A percentile compares a stretch with the other conserved stretches of the same genome.
Conservation (phyloP, 2,113 vertebrate species). For the Sinocyclocheilus grahami region DNA sequence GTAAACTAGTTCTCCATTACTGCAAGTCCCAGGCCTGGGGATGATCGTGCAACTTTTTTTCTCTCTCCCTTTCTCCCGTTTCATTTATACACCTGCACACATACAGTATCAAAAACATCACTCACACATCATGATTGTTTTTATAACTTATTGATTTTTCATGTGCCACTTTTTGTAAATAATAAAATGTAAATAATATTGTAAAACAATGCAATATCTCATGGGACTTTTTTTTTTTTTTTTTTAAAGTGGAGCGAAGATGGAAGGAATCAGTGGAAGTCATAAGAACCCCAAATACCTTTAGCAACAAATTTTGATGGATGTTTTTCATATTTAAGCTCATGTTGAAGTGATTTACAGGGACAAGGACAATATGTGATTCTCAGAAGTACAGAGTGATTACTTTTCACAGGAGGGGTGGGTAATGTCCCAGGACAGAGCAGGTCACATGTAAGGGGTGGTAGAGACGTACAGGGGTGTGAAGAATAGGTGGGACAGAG, state of each 20-base stretch:
- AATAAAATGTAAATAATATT: slow-evolving; percentile 39
- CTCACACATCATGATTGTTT: slow-evolving; percentile 1
- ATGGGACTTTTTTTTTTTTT: not conserved
- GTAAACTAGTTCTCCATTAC: slow-evolving; percentile 95
- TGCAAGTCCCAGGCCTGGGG: slow-evolving; percentile 99
- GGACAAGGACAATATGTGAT: slow-evolving; percentile 2
- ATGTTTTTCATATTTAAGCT: slow-evolving; percentile 18
- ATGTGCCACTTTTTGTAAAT: slow-evolving; percentile 22
- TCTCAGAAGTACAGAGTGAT: slow-evolving; percentile 20
- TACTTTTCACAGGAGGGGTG: slow-evolving; percentile 14
- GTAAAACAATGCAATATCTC: not conserved
- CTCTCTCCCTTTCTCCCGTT: not conserved
- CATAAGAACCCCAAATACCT: not conserved
- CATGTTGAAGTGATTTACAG: slow-evolving; percentile 33
- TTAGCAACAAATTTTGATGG: not conserved
- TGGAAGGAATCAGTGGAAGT: not conserved
- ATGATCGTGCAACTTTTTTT: slow-evolving; percentile 66
- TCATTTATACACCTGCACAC: slow-evolving; percentile 38
- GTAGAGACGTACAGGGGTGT: not conserved
- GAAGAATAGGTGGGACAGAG: not conserved
- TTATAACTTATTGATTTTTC: slow-evolving; percentile 4
- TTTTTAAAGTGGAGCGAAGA: not conserved
- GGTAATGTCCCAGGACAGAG: slow-evolving; percentile 14
- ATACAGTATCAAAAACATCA: slow-evolving; percentile 39
- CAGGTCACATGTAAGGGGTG: not conserved